Evolutionary conservation across 1,140 invertebrate species (phyloP).

Genomic region (Aphis craccivora): DNA sequence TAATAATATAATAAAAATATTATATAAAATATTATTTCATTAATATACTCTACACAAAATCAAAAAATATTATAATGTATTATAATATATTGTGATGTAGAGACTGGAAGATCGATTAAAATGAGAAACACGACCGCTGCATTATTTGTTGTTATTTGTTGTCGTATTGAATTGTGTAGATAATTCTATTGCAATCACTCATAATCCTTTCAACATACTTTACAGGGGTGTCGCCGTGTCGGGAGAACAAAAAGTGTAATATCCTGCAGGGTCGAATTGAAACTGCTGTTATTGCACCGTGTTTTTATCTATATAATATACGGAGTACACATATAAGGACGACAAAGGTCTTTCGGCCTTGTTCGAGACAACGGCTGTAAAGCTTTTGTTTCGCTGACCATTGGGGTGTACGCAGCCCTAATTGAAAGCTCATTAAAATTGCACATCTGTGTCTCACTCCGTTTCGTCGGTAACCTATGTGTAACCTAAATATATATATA

Average conservation of each 20-base stretch:
- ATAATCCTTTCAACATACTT: not conserved
- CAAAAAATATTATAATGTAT: no score
- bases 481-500: no score
- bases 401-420: not conserved
- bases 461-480: not conserved
- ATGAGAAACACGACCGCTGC: no score
- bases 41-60: no score
- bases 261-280: not conserved
- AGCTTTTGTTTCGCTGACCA: conserved; percentile 21
- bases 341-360: not conserved
- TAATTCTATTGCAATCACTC: not conserved
- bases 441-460: not conserved
- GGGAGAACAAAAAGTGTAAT: not conserved
- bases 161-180: no score
- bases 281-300: not conserved
- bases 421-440: conserved; percentile 49
- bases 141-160: no score
- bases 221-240: no score
- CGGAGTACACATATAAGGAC: not conserved
- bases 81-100: no score
- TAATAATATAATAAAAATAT: no score
- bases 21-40: no score
- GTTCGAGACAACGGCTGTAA: not conserved
- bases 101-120: no score
- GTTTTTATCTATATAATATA: not conserved